Conservation (phyloP, 2,797 vertebrate species). For the Cetoscarus ocellatus region DNA sequence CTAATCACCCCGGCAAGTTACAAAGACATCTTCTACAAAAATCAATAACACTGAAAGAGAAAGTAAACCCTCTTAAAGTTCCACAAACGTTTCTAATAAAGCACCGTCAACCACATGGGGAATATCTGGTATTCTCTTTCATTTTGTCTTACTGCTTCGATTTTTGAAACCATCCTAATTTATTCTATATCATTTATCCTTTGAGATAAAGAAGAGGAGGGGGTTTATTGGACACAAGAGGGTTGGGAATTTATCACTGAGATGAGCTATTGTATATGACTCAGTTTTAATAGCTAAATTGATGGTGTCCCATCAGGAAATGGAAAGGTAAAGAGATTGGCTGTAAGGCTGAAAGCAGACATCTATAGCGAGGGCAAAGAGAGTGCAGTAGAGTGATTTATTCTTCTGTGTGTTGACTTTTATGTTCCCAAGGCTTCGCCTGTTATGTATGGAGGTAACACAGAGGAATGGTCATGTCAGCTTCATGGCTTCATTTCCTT, state of each 20-base stretch:
- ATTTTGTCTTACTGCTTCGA: slow-evolving; percentile 44
- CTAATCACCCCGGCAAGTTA: slow-evolving; percentile 69
- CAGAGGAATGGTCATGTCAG: slow-evolving; percentile 11
- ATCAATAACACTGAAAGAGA: slow-evolving; percentile 76
- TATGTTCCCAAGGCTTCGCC: slow-evolving; percentile 33
- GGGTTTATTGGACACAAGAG: slow-evolving; percentile 55
- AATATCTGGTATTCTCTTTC: slow-evolving; percentile 53
- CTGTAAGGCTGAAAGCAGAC: slow-evolving; percentile 43
- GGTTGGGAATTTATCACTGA: slow-evolving; percentile 52
- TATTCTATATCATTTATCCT: slow-evolving; percentile 63
- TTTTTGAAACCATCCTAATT: slow-evolving; percentile 65
- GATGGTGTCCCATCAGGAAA: slow-evolving; percentile 53
- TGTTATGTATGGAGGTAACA: slow-evolving; percentile 17
- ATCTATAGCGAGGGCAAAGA: slow-evolving; percentile 44
- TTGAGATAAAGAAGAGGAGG: slow-evolving; percentile 41
- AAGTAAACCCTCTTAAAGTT: slow-evolving; percentile 68
- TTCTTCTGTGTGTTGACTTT: slow-evolving; percentile 47
- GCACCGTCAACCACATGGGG: slow-evolving; percentile 32
- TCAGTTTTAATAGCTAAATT: slow-evolving; percentile 63
- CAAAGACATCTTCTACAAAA: slow-evolving; percentile 77
- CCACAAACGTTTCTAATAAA: slow-evolving; percentile 45
- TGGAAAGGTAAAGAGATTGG: slow-evolving; percentile 47
- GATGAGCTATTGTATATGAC: slow-evolving; percentile 47
- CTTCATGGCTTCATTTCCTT: slow-evolving; percentile 28
- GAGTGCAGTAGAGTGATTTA: slow-evolving; percentile 57